Conservation (phyloP, 2,797 vertebrate species). For the Hemitrygon akajei region DNA sequence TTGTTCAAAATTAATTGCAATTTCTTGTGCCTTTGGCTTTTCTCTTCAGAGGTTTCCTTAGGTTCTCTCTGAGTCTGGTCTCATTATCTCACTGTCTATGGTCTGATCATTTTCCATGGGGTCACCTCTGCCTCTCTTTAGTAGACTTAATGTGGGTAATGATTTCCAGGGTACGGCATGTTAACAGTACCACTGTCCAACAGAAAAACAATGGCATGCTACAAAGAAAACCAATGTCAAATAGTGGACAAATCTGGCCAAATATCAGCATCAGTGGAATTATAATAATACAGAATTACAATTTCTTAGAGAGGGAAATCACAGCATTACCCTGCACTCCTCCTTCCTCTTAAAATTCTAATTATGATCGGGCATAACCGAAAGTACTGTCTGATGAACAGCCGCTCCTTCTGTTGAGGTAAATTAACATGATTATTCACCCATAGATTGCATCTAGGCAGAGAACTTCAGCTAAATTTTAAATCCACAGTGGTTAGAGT, state of each 20-base stretch:
- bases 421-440: not conserved
- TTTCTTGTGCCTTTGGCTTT: not conserved
- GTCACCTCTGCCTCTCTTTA: not conserved
- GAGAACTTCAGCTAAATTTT: not conserved
- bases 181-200: not conserved
- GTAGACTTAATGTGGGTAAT: not conserved
- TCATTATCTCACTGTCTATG: not conserved
- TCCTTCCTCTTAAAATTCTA: not conserved
- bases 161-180: not conserved
- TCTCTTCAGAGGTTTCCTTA: not conserved
- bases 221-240: conserved; percentile 5
- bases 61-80: not conserved
- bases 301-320: not conserved
- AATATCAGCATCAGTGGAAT: not conserved
- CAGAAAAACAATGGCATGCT: not conserved
- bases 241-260: not conserved
- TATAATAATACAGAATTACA: not conserved
- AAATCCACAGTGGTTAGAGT: not conserved
- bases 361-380: not conserved
- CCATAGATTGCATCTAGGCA: not conserved
- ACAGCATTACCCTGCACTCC: not conserved
- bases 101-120: not conserved
- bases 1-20: not conserved
- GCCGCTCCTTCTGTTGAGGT: not conserved
- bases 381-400: not conserved